Percentiles rank a stretch among this genome's conserved stretches.
These are phyloP conservation scores for Ophioderma brevispina DNA, from an alignment of 35 echinoderm and acorn worm genomes.

Conservation along the genomic window DNA sequence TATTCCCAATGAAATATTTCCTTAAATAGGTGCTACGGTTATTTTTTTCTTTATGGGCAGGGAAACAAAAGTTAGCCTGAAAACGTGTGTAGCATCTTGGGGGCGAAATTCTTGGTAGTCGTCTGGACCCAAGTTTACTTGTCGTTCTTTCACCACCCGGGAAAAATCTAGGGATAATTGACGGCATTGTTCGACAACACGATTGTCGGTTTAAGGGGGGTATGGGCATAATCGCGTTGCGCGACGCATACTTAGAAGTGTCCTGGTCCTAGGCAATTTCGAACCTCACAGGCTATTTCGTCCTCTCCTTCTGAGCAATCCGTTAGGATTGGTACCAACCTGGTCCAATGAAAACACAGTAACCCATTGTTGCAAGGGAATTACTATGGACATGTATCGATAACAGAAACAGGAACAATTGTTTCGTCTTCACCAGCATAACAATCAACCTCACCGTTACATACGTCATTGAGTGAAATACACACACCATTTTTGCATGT, in stretches of 20 bases:
- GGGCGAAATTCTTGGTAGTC: too few species aligned
- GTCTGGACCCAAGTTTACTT: too few species aligned
- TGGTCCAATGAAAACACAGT: constrained; percentile 4
- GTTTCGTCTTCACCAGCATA: too few species aligned
- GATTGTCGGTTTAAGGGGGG: too few species aligned
- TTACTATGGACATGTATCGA: background rate
- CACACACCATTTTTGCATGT: too few species aligned
- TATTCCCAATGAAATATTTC: too few species aligned
- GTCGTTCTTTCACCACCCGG: constrained; percentile 24
- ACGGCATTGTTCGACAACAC: too few species aligned
- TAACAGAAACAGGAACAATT: too few species aligned
- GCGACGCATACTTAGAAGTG: constrained; percentile 33
- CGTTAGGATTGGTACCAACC: constrained; percentile 19
- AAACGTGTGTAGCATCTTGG: constrained; percentile 16
- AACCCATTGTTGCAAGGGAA: background rate
- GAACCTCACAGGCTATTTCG: background rate
- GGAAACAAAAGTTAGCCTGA: constrained; percentile 40
- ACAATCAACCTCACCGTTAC: too few species aligned
- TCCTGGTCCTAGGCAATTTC: background rate
- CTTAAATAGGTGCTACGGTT: too few species aligned
- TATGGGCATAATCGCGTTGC: too few species aligned
- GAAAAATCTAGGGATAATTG: background rate
- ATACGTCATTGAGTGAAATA: too few species aligned
- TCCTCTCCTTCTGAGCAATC: constrained; percentile 39
- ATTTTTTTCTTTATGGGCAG: constrained; percentile 12